Evolutionary conservation across 2,113 vertebrate species (phyloP).

Genomic region (Phylloscopus trochiloides): DNA sequence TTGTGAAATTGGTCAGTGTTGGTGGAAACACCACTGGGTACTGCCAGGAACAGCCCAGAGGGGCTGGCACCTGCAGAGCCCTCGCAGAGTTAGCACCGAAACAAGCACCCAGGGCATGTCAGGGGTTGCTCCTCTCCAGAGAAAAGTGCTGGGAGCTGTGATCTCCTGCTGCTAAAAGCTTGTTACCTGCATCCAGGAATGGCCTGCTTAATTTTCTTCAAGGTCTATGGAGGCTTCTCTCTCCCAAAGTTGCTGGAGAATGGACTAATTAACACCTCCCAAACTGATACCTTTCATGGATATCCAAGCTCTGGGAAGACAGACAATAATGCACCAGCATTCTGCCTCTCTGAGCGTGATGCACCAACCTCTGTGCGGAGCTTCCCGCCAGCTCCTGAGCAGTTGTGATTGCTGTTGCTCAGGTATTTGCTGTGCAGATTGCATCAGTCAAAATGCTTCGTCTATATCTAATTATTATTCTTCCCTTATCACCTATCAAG

Average conservation of each 20-base stretch:
- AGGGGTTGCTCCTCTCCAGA: fast-evolving
- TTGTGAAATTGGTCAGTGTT: background rate
- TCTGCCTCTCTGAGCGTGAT: background rate
- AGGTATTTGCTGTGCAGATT: background rate
- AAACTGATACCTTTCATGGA: fast-evolving
- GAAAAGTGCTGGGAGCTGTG: background rate
- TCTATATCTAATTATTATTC: slow-evolving; percentile 27
- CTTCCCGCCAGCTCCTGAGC: background rate
- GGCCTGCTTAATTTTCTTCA: background rate
- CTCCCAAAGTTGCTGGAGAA: fast-evolving
- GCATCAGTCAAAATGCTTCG: background rate
- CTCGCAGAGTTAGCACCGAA: fast-evolving
- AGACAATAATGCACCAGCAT: background rate
- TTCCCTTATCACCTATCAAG: slow-evolving; percentile 12
- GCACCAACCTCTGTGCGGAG: background rate
- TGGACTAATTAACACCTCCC: background rate
- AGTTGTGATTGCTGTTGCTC: background rate
- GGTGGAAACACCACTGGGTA: background rate
- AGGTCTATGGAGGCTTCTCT: background rate
- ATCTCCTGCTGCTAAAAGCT: background rate
- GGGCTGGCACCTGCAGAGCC: too few relatives aligned
- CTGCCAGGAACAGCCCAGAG: too few relatives aligned
- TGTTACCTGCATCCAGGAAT: background rate
- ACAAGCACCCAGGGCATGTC: background rate
- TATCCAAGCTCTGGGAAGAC: background rate